Conservation (phyloP, 2,797 vertebrate genomes). For the Garrulus glandarius region DNA sequence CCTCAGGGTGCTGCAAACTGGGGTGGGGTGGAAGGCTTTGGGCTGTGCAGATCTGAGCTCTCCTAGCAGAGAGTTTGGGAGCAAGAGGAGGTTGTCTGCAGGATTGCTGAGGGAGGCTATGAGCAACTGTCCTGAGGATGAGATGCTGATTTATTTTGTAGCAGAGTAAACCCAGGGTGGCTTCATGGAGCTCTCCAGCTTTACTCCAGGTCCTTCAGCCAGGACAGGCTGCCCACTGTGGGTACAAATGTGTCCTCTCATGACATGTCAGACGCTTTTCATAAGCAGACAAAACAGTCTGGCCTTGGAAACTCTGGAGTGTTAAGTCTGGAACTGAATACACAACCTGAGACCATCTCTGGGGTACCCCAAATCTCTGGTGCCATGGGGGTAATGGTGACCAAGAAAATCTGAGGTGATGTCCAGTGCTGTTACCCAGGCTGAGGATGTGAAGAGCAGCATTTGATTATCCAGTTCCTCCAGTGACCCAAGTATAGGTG, state of each 20-base stretch:
- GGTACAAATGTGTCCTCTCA: neutral
- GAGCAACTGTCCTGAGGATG: neutral
- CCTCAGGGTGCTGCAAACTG: neutral
- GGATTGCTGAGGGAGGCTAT: neutral
- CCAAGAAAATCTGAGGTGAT: neutral
- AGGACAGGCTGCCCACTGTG: neutral
- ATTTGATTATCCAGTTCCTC: neutral
- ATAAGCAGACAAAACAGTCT: neutral
- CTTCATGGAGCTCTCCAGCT: neutral
- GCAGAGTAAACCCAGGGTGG: neutral
- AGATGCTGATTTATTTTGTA: neutral
- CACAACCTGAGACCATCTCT: rapidly evolving
- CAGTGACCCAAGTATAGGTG: neutral
- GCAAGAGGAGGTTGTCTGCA: neutral
- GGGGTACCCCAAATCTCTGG: neutral
- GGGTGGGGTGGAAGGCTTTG: neutral
- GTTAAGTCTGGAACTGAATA: neutral
- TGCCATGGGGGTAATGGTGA: neutral
- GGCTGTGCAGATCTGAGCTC: neutral
- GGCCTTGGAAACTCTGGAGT: neutral
- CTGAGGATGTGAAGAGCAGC: neutral
- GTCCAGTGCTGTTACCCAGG: neutral
- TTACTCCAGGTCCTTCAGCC: neutral
- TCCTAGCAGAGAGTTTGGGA: neutral
- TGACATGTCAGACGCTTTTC: rapidly evolving